A percentile compares a stretch with the other conserved stretches of the same genome.
phyloP scores from a whole-genome alignment of 2,113 vertebrate genomes.

The Forbesichthys agassizii region DNA sequence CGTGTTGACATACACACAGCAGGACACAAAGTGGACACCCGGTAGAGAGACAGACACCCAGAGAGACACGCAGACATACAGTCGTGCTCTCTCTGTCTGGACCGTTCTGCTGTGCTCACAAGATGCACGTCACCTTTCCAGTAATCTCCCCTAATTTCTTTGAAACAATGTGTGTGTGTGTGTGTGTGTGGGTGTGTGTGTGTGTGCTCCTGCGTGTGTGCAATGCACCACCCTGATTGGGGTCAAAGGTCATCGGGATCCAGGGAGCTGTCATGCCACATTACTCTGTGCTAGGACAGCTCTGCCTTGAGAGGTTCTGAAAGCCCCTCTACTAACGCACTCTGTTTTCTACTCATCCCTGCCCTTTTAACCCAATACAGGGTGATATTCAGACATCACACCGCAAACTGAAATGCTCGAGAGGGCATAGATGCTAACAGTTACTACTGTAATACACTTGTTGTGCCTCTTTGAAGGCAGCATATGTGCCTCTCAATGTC shows the following conservation, averaged over 20 bases:
- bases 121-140: constrained; percentile 63
- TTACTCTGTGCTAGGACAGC: constrained; percentile 62
- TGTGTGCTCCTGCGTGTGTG: constrained; percentile 20
- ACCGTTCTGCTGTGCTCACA: constrained; percentile 53
- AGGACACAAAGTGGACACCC: background rate
- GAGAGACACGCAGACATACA: constrained; percentile 6
- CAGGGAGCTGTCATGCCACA: constrained; percentile 76
- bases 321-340: constrained; percentile 43
- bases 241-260: constrained; percentile 70
- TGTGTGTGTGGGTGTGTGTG: constrained; percentile 40
- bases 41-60: constrained; percentile 1
- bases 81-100: background rate
- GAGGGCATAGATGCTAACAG: no score
- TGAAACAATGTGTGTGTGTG: constrained; percentile 70
- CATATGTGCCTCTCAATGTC: no score
- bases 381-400: background rate
- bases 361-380: background rate
- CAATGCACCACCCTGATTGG: constrained; percentile 64
- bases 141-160: constrained; percentile 67
- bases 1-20: background rate
- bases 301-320: constrained; percentile 20
- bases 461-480: no score
- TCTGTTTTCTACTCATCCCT: constrained; percentile 37
- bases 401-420: no score
- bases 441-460: no score